Conservation (phyloP, 2,113 vertebrate genomes). For the Archilochus colubris region DNA sequence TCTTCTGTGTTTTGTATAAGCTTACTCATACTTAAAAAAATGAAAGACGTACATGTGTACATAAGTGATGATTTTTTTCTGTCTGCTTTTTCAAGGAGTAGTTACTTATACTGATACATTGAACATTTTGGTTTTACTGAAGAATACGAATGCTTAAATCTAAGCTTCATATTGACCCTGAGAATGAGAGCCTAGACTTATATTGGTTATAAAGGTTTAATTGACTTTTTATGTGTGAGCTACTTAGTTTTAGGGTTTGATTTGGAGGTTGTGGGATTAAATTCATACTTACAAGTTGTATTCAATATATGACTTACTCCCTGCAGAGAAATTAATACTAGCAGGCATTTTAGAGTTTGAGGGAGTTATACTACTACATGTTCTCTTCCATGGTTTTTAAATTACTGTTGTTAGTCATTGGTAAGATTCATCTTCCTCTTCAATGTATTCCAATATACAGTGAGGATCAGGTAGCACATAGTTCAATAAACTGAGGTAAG, state of each 20-base stretch:
- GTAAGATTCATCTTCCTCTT: background rate
- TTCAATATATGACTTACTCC: background rate
- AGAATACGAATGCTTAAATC: background rate
- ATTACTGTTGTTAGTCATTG: background rate
- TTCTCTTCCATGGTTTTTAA: background rate
- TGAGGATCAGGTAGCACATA: background rate
- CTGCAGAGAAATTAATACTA: background rate
- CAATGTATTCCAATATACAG: background rate
- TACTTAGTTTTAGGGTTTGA: background rate
- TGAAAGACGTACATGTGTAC: background rate
- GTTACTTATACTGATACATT: background rate
- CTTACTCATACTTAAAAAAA: background rate
- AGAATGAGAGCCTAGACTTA: background rate
- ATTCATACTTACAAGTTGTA: background rate
- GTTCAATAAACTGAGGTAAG: background rate
- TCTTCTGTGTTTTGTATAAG: background rate
- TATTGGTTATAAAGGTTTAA: background rate
- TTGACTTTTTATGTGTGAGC: background rate
- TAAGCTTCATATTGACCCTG: background rate
- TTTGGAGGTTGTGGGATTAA: background rate
- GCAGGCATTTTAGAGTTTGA: background rate
- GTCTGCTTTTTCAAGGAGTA: background rate
- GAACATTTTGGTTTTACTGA: background rate
- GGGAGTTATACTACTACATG: background rate
- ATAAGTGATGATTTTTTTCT: background rate